Conservation (phyloP, 2,113 vertebrate species). For the Miniopterus natalensis region DNA sequence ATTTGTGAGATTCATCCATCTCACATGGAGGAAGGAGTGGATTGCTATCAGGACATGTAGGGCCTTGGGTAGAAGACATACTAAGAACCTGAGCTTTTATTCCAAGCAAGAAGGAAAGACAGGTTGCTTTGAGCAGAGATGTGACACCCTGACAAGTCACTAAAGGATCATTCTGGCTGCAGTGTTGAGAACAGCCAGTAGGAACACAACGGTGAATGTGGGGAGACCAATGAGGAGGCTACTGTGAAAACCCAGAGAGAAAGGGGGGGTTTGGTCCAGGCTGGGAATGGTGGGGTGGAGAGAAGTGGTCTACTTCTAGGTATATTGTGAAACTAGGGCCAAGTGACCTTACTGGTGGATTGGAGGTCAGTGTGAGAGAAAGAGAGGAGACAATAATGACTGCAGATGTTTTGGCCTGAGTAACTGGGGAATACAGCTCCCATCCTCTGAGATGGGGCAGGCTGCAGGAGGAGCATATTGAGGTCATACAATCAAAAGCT, state of each 20-base stretch:
- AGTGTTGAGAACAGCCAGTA: neutral
- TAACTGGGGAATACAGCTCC: neutral
- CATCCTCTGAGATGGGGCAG: neutral
- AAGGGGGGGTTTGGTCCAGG: neutral
- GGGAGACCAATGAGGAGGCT: neutral
- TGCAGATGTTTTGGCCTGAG: neutral
- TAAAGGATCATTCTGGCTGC: neutral
- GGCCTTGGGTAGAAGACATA: neutral
- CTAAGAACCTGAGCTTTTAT: neutral
- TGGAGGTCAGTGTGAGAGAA: neutral
- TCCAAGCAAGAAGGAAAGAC: neutral
- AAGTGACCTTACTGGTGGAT: neutral
- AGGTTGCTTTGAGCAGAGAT: neutral
- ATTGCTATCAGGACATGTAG: neutral
- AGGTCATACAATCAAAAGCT: neutral
- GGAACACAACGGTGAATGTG: neutral
- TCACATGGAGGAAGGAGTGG: neutral
- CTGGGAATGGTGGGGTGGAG: neutral
- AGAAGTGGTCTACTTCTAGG: neutral
- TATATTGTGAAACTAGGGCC: neutral
- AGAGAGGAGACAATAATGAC: neutral
- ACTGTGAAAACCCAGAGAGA: neutral
- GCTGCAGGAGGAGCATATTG: neutral
- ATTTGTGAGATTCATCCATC: neutral
- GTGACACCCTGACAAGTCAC: neutral